Evolutionary conservation across 2,797 vertebrate genomes (phyloP).

Genomic region (Discoglossus pictus): DNA sequence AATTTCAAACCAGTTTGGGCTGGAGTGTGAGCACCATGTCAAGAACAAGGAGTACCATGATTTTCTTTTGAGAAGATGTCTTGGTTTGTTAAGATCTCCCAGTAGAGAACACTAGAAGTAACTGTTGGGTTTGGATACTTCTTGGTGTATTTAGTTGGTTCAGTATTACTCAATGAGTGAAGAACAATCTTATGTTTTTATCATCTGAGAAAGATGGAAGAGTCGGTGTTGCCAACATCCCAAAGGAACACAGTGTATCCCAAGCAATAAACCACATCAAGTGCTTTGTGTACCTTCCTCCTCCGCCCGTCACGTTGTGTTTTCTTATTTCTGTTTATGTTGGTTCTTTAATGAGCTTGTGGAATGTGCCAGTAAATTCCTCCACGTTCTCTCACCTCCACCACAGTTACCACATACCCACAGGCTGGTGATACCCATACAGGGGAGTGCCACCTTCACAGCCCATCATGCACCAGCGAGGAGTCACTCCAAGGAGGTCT

Average conservation of each 20-base stretch:
- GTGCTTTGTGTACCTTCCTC: slow-evolving; percentile 23
- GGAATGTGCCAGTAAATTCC: slow-evolving; percentile 65
- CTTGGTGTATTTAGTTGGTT: no score
- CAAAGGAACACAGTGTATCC: slow-evolving; percentile 11
- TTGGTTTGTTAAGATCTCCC: no score
- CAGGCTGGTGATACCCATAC: slow-evolving; percentile 23
- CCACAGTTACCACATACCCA: slow-evolving; percentile 39
- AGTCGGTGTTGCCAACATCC: accelerated
- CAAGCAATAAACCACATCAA: slow-evolving; percentile 21
- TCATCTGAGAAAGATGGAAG: background rate
- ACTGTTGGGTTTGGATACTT: no score
- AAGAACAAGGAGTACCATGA: no score
- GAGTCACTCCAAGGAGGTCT: background rate
- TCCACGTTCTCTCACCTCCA: slow-evolving; percentile 52
- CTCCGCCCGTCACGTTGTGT: slow-evolving; percentile 44
- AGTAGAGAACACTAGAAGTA: no score
- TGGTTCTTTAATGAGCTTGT: slow-evolving; percentile 48
- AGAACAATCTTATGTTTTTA: no score
- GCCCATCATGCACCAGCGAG: slow-evolving; percentile 35
- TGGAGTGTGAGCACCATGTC: no score
- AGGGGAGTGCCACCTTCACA: slow-evolving; percentile 5
- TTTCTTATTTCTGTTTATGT: slow-evolving; percentile 61
- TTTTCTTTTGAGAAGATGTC: no score
- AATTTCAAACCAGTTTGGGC: no score
- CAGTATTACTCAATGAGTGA: no score